Evolutionary conservation across 2,797 vertebrate species (phyloP).

Genomic region (Cynodonichthys magdalenae): DNA sequence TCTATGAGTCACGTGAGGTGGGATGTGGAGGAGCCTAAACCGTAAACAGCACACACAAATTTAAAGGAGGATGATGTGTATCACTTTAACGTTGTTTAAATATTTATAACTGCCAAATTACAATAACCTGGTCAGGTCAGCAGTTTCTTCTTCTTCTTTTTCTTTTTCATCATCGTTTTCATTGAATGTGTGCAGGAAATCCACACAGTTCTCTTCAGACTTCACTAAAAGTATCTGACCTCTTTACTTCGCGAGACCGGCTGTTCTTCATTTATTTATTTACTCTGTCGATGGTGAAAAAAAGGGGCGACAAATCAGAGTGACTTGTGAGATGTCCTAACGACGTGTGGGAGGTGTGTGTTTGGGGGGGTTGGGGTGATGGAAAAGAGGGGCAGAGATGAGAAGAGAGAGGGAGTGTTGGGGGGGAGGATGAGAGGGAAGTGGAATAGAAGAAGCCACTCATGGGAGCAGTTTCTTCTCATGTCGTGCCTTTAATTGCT

Average conservation of each 20-base stretch:
- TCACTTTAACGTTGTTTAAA: too few relatives aligned
- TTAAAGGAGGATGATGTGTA: not conserved
- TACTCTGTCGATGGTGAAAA: not conserved
- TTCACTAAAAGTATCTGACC: slow-evolving; percentile 34
- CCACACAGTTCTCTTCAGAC: too few relatives aligned
- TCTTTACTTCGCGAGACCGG: slow-evolving; percentile 34
- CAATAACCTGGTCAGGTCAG: too few relatives aligned
- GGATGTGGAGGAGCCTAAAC: too few relatives aligned
- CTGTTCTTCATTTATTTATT: slow-evolving; percentile 32
- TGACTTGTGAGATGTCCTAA: slow-evolving; percentile 49
- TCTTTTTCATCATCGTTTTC: too few relatives aligned
- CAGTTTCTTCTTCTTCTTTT: too few relatives aligned
- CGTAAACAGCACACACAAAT: not conserved
- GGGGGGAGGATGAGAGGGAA: slow-evolving; percentile 60
- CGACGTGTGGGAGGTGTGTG: not conserved
- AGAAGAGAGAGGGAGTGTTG: too few relatives aligned
- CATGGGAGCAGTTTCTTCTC: slow-evolving; percentile 72
- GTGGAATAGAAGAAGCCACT: slow-evolving; percentile 46
- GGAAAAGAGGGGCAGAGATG: slow-evolving; percentile 54
- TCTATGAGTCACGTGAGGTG: too few relatives aligned
- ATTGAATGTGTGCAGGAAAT: too few relatives aligned
- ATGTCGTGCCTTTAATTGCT: slow-evolving; percentile 79
- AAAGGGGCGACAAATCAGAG: slow-evolving; percentile 19
- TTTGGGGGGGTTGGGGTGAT: slow-evolving; percentile 28
- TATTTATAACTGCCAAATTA: too few relatives aligned